Evolutionary conservation across 2,888 invertebrate species (phyloP), one percentile per base, ranked within the genome.

Genomic region (Vesta saturnalis): DNA sequence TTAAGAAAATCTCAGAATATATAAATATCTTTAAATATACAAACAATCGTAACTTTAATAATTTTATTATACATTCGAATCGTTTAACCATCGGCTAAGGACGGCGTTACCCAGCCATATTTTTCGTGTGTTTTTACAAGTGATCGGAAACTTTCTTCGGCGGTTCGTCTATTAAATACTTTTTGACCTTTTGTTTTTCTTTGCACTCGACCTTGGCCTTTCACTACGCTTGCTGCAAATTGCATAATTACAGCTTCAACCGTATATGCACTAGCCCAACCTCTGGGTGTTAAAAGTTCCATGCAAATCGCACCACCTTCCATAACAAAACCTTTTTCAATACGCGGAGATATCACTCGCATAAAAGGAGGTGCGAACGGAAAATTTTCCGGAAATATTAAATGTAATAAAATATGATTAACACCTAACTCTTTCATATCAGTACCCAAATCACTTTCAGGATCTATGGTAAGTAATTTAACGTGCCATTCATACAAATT

Each of bases 71-170:
- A 54, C n/a, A 60, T 30, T 18, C 39, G 60, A 64, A 58, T 52
- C 58, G 67, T 61, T 68, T 91, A 95, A 81, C 95, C 95, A 83
- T 95, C 95, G 54, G 94, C 90, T 71, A 94, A 86, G 14, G 94
- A 91, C 21, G 94, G 94, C 21, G 95, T 95, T 57, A 95, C 94
- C 95, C 95, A 95, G 61, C 95, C 95, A 81, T 94, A 95, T 81
- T 95, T 95, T 81, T 95, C 94, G 81, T 95, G 95, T 6, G 94
- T 95, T 84, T 94, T 94, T 67, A 95, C 94, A 74, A 95, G 87
- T 65, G 93, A 94, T 75, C 94, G 88, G 85, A 95, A 95, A 22
- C 95, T 93, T 79, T 94, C 94, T 82, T 95, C 95, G n/a, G 95
- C 95, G 60, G 93, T 90, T 73, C 93, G 88, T 73, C 89, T 87